phyloP scores from a whole-genome alignment of 1,140 invertebrate species.

The Phenacoccus solenopsis region DNA sequence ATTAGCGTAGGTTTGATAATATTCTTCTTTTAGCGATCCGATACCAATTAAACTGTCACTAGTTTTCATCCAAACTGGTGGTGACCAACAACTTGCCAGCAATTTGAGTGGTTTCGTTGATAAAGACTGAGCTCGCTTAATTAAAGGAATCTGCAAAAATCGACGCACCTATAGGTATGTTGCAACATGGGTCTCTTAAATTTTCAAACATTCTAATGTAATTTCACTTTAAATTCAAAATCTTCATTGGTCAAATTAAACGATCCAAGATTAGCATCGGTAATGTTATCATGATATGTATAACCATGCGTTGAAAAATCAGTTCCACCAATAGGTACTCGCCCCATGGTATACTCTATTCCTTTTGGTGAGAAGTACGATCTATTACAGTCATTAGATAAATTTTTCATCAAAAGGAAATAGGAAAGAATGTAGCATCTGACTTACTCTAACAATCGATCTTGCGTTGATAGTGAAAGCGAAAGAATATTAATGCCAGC shows the following conservation, averaged over 20 bases:
- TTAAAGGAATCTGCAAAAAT: slow-evolving; percentile 47
- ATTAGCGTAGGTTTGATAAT: slow-evolving; percentile 45
- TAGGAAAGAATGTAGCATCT: too few species aligned
- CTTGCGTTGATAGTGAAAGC: slow-evolving; percentile 41
- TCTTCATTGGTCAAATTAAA: slow-evolving; percentile 56
- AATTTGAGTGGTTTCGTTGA: slow-evolving; percentile 38
- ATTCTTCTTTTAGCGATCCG: slow-evolving; percentile 31
- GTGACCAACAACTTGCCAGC: slow-evolving; percentile 64
- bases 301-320: slow-evolving; percentile 61
- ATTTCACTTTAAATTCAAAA: slow-evolving; percentile 44
- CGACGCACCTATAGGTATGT: too few species aligned
- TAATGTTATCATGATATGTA: slow-evolving; percentile 45
- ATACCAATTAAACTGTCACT: slow-evolving; percentile 46
- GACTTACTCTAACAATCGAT: not conserved
- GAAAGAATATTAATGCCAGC: slow-evolving; percentile 57
- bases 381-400: too few species aligned
- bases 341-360: slow-evolving; percentile 54
- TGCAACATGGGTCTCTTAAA: too few species aligned
- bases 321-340: slow-evolving; percentile 67
- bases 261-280: slow-evolving; percentile 48
- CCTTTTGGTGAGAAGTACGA: slow-evolving; percentile 38
- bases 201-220: too few species aligned
- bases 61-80: slow-evolving; percentile 89
- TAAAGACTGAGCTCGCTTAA: slow-evolving; percentile 39
- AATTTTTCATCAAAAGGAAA: too few species aligned